Conservation (phyloP, 2,113 vertebrate species). For the Rattus rattus region DNA sequence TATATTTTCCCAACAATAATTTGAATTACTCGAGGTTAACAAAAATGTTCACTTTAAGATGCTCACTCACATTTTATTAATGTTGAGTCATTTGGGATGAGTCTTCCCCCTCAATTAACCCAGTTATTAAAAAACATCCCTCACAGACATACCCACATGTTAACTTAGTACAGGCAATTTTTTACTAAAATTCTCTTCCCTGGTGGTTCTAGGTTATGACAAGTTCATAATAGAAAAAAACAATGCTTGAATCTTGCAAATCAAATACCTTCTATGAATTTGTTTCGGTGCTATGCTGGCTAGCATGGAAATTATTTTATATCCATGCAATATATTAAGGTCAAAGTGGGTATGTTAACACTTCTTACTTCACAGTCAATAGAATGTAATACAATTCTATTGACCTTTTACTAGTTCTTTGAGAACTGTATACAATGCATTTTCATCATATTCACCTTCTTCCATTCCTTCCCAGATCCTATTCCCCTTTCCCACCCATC, state of each 20-base stretch:
- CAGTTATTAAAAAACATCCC: neutral
- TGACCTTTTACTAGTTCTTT: no score
- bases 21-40: neutral
- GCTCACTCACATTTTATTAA: neutral
- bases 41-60: neutral
- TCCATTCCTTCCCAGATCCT: no score
- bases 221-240: neutral
- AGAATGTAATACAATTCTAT: neutral
- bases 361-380: neutral
- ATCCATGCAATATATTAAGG: neutral
- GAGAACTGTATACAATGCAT: no score
- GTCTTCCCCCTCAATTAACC: neutral
- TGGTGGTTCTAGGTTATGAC: neutral
- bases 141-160: neutral
- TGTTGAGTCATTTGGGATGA: neutral
- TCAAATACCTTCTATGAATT: neutral
- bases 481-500: no score
- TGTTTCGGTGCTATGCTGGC: neutral
- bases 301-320: neutral
- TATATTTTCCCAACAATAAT: neutral
- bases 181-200: neutral
- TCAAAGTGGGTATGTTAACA: neutral
- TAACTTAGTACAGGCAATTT: neutral
- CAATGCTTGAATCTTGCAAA: neutral
- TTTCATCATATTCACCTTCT: no score